Evolutionary conservation across 2,113 vertebrate species (phyloP), one percentile per base, ranked within the genome.

Genomic region (Gadus chalcogrammus): DNA sequence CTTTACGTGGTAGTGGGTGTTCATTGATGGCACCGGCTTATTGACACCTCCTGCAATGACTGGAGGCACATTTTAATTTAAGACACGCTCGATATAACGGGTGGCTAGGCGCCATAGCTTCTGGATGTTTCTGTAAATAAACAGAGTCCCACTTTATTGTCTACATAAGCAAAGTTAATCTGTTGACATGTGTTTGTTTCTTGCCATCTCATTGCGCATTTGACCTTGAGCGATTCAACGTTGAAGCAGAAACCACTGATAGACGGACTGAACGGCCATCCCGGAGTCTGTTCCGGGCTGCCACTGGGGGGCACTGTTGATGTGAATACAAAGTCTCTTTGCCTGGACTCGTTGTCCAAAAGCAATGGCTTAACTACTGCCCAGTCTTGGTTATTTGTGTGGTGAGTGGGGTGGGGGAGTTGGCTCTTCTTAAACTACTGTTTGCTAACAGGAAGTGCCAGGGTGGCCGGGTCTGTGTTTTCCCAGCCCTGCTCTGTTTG

Each of bases 251-350:
- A 61, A 38, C 35, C 7, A 70, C 69, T 76, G 22, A 73, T 18
- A 42, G 27, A n/a, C 31, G 28, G 61, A 75, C 65, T 4, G 55
- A n/a, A 13, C 17, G 35, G n/a, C 73, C 71, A 64, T 31, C 31
- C 65, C 22, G 27, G 8, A 64, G 12, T 28, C 12, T 6, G 42
- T 13, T 67, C 20, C 35, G 59, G 63, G 3, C 8, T 59, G 8
- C 88, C 92, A 91, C 88, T 88, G 62, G 91, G 82, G 86, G 91
- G 91, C 91, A 91, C 85, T 93, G 83, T 93, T 93, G 91, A 90
- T 82, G 78, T 82, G 88, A 85, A 75, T 48, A 87, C 77, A 58
- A 68, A 16, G 42, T 48, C 42, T 48, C 42, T 12, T 12, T 48
- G 28, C 60, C 58, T 53, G 3, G 16, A 65, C 61, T 3, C 17